Evolutionary conservation across 2,888 invertebrate species (phyloP).

Genomic region (Megamerina dolium): DNA sequence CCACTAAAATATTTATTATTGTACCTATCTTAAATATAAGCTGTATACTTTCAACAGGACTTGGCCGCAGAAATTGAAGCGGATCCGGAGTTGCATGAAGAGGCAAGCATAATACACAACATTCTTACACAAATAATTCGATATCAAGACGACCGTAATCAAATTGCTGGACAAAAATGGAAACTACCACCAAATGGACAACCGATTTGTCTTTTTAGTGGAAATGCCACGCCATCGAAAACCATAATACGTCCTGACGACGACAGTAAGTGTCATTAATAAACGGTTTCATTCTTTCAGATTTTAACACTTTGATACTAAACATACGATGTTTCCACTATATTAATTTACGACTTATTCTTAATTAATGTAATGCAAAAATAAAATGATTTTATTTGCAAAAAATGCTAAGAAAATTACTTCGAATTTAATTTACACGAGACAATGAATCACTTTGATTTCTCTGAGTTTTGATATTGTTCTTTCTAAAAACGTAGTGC

Average conservation of each 20-base stretch:
- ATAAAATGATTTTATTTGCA: no score
- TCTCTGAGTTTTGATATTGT: no score
- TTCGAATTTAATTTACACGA: no score
- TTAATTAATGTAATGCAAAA: no score
- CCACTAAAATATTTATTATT: no score
- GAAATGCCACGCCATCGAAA: slow-evolving; percentile 52
- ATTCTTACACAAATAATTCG: slow-evolving; percentile 59
- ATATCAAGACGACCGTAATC: slow-evolving; percentile 56
- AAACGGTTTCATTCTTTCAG: not conserved
- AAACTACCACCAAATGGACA: slow-evolving; percentile 65
- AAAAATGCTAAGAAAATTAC: no score
- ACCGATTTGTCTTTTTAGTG: slow-evolving; percentile 61
- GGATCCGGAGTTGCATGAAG: slow-evolving; percentile 62
- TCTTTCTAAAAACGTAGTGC: no score
- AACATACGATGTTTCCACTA: no score
- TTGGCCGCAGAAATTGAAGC: slow-evolving; percentile 64
- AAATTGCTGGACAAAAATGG: slow-evolving; percentile 62
- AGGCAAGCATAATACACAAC: slow-evolving; percentile 63
- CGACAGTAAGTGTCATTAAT: slow-evolving; percentile 54
- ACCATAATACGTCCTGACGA: slow-evolving; percentile 61
- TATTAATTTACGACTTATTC: no score
- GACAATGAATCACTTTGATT: no score
- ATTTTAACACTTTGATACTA: not conserved
- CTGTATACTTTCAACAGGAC: slow-evolving; percentile 55
- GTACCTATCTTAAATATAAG: no score